A percentile compares a stretch with the other conserved stretches of the same genome.
These are phyloP conservation scores for Fragum fragum DNA, from an alignment of 2,888 invertebrate genomes.

Conservation along the genomic window DNA sequence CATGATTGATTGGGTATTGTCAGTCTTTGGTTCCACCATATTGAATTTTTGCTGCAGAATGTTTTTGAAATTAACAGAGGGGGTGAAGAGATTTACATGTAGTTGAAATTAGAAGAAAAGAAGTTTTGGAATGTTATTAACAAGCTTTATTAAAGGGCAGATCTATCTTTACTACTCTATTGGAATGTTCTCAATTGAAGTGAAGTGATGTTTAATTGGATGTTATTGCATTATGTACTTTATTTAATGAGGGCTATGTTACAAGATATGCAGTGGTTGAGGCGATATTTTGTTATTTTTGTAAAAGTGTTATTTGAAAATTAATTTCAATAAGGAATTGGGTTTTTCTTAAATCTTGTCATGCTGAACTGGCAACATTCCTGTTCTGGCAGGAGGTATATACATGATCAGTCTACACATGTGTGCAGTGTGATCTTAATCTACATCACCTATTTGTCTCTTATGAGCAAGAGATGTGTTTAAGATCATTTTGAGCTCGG, in stretches of 20 bases:
- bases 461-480: too few relatives aligned
- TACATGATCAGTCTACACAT: too few relatives aligned
- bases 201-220: constrained; percentile 24
- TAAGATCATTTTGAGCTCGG: too few relatives aligned
- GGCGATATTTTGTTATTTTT: neutral
- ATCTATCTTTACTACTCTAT: constrained; percentile 7
- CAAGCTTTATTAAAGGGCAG: constrained; percentile 1
- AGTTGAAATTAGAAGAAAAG: neutral
- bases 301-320: neutral
- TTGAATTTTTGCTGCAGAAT: neutral
- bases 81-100: neutral
- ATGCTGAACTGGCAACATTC: too few relatives aligned
- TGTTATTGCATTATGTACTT: constrained; percentile 13
- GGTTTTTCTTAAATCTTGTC: too few relatives aligned
- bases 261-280: constrained; percentile 6
- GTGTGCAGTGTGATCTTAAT: too few relatives aligned
- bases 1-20: constrained; percentile 36
- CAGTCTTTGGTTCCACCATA: neutral
- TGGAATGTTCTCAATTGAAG: constrained; percentile 16
- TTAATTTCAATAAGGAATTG: neutral
- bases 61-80: too few relatives aligned
- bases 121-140: constrained; percentile 28
- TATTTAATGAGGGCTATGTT: neutral
- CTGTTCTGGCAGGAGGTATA: too few relatives aligned
- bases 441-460: too few relatives aligned